Evolutionary conservation across 1,140 invertebrate species (phyloP).

Genomic region (Stegodyphus mimosarum): DNA sequence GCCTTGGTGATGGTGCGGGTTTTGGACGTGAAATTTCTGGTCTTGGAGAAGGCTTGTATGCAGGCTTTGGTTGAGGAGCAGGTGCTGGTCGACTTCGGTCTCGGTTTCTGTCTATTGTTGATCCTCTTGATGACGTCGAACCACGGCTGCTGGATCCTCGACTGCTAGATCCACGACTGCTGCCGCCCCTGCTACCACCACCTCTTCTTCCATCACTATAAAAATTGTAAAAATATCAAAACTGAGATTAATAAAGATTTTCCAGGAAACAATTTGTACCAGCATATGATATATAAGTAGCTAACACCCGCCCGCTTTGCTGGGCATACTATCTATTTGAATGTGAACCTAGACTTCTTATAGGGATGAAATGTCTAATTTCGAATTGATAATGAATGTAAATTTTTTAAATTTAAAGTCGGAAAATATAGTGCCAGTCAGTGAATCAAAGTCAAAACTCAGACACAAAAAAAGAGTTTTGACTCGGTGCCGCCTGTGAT

Average conservation of each 20-base stretch:
- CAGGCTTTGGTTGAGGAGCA: background rate
- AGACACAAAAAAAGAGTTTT: no score
- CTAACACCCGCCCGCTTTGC: no score
- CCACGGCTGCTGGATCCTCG: background rate
- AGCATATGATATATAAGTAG: no score
- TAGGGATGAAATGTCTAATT: no score
- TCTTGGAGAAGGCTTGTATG: background rate
- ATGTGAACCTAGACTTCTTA: no score
- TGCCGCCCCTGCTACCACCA: constrained; percentile 29
- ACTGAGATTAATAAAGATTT: background rate
- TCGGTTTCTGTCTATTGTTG: background rate
- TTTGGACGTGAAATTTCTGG: background rate
- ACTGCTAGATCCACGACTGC: constrained; percentile 14
- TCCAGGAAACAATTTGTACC: background rate
- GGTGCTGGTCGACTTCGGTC: background rate
- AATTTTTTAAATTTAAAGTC: no score
- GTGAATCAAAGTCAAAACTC: no score
- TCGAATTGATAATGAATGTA: no score
- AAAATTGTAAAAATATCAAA: background rate
- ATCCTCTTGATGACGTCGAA: background rate
- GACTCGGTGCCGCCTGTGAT: no score
- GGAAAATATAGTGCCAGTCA: no score
- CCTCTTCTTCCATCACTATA: constrained; percentile 21
- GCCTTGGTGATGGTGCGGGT: constrained; percentile 6
- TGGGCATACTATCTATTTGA: no score